phyloP scores from a whole-genome alignment of 2,888 invertebrate species.

The Scaptomyza parva region DNA sequence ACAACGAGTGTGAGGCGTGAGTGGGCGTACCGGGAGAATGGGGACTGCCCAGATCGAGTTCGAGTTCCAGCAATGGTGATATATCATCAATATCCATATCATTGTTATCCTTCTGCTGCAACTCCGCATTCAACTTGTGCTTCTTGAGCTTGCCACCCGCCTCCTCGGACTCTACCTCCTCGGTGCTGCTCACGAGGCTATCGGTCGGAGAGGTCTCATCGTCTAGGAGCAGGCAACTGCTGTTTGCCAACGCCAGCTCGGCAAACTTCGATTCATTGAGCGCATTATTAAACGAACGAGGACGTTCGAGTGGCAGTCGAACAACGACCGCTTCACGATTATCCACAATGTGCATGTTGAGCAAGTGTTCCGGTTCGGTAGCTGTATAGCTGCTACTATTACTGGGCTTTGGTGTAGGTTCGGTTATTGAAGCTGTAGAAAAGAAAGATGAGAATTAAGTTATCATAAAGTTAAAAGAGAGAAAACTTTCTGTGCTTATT shows the following conservation, averaged over 20 bases:
- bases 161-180: constrained; percentile 82
- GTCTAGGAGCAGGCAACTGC: constrained; percentile 89
- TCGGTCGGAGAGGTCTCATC: constrained; percentile 94
- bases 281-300: constrained; percentile 78
- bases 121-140: constrained; percentile 84
- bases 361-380: constrained; percentile 53
- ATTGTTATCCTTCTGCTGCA: constrained; percentile 84
- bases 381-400: constrained; percentile 1
- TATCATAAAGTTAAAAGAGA: not conserved
- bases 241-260: constrained; percentile 88
- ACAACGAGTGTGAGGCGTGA: constrained; percentile 91
- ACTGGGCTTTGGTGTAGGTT: constrained; percentile 40
- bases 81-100: constrained; percentile 85
- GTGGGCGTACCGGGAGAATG: constrained; percentile 92
- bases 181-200: constrained; percentile 87
- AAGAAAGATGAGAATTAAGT: not conserved
- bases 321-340: constrained; percentile 41
- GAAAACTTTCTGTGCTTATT: not conserved
- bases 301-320: constrained; percentile 66
- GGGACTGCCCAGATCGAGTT: constrained; percentile 82
- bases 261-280: constrained; percentile 88
- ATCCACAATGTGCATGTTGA: constrained; percentile 68
- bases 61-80: constrained; percentile 84
- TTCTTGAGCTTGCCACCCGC: constrained; percentile 82
- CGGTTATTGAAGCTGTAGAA: constrained; percentile 68